Evolutionary conservation across 2,888 invertebrate genomes (phyloP), one percentile per base, ranked within the genome.

Genomic region (Sarcophaga rosellei): DNA sequence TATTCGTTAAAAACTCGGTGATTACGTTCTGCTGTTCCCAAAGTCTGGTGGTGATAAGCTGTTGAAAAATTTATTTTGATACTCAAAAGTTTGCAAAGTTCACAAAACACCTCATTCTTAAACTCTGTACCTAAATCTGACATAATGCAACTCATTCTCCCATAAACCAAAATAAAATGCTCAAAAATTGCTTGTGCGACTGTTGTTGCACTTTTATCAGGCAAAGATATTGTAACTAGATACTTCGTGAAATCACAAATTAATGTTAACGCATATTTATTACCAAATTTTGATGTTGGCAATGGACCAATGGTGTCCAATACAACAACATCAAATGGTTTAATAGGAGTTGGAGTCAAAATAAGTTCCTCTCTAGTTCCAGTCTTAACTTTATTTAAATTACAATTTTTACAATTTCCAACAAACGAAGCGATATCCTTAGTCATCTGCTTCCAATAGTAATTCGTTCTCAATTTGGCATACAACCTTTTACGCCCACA

Each of bases 241-340:
- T 23, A 20, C 62, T 62, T 62, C 11, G 23, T 21, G 23, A 23
- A 47, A 15, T 47, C 47, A 15, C 47, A 47, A 47, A 47, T 47
- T 47, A 59, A 59, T 8, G 35, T 73, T 20, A 61, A 15, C 10
- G 44, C 35, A 66, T 66, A 66, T 44, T 12, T 68, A 79, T 87
- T 53, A 65, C 17, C 87, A 72, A 66, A n/a, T 45, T 87, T 73
- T 21, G 86, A 86, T 69, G 59, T 80, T 35, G 79, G 74, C 23
- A 88, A 78, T 72, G 88, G 87, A 53, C 88, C 87, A 65, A 88
- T 86, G n/a, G 88, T 88, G 53, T 88, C 86, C 85, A 87, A 35
- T 70, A 70, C 59, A n/a, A 59, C n/a, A 10, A 59, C n/a, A 20
- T 59, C 70, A 20, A 70, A 70, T 21, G 85, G 69, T 45, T 80